Evolutionary conservation across 2,888 invertebrate genomes (phyloP), one percentile per base, ranked within the genome.

Genomic region (Patella caerulea): DNA sequence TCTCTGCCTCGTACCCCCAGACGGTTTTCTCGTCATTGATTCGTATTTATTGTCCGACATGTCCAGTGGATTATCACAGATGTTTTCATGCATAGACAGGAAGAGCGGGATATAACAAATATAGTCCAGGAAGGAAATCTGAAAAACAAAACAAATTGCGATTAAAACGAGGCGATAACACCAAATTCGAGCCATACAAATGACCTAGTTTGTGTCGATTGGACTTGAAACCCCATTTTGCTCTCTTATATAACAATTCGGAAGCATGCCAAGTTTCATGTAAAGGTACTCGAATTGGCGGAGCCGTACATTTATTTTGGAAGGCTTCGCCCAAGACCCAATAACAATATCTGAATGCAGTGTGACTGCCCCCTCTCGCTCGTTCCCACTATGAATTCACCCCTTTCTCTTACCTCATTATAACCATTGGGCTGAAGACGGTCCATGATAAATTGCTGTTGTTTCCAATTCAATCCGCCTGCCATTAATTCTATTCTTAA

Each of bases 41-140:
- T 85, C 85, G 79, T 90, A 91, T 81, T 90, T 90, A 78, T 85
- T 83, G 80, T 85, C 83, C 9, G 89, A 85, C 89, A 90, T 91
- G 79, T 91, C 91, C 52, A 91, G 84, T 5, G 91, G 91, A 82
- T 91, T 90, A 80, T 86, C 83, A 45, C 86, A 85, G 74, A 91
- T 91, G 79, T 89, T 91, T 83, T 91, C 91, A 79, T 91, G 91
- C 88, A 91, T 89, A 7, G 91, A 91, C 81, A 91, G 83, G 85
- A 91, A 91, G 45, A 91, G 85, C 4, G 91, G 91, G 65, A 91
- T 91, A 82, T 91, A 91, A 76, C 88, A 88, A 73, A 91, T 84
- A 79, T 91, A 91, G 82, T 91, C 91, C 65, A 91, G 82, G 82
- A 91, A 91, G 2, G 90, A 90, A 52, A 91, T 90, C 91, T 91